Evolutionary conservation across 2,113 vertebrate genomes (phyloP).

Genomic region (Anolis sagrei): DNA sequence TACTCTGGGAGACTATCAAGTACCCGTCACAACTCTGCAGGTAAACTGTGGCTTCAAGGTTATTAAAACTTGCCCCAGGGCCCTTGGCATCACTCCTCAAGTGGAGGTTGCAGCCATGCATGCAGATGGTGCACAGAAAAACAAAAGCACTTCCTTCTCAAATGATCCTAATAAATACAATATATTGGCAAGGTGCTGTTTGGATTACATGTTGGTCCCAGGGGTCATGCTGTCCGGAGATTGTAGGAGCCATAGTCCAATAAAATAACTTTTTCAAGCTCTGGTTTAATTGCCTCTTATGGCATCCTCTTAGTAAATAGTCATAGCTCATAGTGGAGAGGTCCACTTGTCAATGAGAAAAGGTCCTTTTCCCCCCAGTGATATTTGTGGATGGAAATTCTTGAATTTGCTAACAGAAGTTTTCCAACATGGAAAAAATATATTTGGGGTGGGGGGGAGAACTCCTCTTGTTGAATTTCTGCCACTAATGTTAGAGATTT

Average conservation of each 20-base stretch:
- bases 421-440: no score
- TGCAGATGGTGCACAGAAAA: background rate
- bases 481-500: background rate
- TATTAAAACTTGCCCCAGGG: background rate
- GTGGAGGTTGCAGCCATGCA: background rate
- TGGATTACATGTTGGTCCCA: no score
- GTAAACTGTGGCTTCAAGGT: constrained; percentile 1
- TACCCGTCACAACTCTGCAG: constrained; percentile 10
- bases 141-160: background rate
- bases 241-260: no score
- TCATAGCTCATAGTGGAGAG: no score
- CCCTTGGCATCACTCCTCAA: background rate
- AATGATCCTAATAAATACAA: no score
- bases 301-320: no score
- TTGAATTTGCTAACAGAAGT: background rate
- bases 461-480: background rate
- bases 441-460: no score
- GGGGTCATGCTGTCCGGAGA: no score
- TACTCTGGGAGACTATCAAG: background rate
- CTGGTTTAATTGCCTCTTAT: background rate
- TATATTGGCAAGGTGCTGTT: no score
- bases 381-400: background rate
- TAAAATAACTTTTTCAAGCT: no score
- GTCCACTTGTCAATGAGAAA: background rate
- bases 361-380: background rate